Evolutionary conservation across 2,113 vertebrate genomes (phyloP), one percentile per base, ranked within the genome.

Genomic region (Entelurus aequoreus): DNA sequence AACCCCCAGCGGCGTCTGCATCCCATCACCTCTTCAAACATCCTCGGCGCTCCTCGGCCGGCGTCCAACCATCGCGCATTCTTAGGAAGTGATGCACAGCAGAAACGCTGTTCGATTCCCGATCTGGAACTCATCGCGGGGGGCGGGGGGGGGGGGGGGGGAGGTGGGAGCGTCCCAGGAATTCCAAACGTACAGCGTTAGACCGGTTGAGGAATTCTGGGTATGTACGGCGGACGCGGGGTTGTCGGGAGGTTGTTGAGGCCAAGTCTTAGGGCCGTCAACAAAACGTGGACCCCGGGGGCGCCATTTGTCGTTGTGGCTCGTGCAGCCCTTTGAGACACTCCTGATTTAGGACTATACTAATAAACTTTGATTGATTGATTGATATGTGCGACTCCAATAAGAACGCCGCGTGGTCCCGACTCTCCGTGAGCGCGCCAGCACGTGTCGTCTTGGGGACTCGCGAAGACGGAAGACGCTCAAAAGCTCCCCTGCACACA

Each of bases 81-180:
- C 88, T 85, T 81, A 55, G 60, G 82, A 74, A 63, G 72, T 90
- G 88, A 90, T 84, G 87, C 67, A 79, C 83, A 88, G 83, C 88
- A 88, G 84, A 87, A 87, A 89, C 88, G 82, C 84, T 19, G 80
- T 85, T 86, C 82, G 85, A 89, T 84, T 88, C 84, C 77, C 61
- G 75, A 88, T 89, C 86, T 89, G 89, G 85, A 88, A 86, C 86
- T 85, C 85, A 89, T 88, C 81, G 87, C 77, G 65, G 82, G 86
- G 87, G 83, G 86, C 70, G 64, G 11, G 21, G 48, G 9, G 16
- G 38, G 38, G 12, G 62, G 42, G 59, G 56, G 19, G 42, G 35
- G 35, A 8, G 19, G 40, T 60, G 50, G 42, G 63, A 64, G 56
- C 15, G 49, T 51, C 48, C 13, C 37, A 76, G 77, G 77, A 74